Conservation (phyloP, 2,113 vertebrate genomes). For the Lota lota region DNA sequence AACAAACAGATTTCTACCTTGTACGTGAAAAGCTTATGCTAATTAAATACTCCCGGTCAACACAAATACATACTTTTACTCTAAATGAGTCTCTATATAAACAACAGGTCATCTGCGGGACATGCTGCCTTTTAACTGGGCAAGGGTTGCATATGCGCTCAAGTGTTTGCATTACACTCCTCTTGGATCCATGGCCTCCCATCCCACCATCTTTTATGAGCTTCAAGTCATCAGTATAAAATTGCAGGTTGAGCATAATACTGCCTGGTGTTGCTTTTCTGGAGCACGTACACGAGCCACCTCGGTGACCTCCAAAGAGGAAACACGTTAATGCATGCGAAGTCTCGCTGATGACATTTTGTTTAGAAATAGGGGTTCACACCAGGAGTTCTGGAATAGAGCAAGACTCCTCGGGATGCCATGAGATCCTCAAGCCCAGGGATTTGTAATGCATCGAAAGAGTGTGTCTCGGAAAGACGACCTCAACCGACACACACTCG, state of each 20-base stretch:
- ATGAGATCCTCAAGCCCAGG: slow-evolving; percentile 38
- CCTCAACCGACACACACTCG: slow-evolving; percentile 14
- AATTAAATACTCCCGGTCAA: too few relatives aligned
- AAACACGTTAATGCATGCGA: slow-evolving; percentile 24
- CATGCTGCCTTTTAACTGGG: neutral
- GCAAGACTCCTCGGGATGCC: slow-evolving; percentile 7
- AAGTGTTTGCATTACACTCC: slow-evolving; percentile 33
- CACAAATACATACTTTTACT: too few relatives aligned
- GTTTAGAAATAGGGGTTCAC: slow-evolving; percentile 37
- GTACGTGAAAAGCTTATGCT: too few relatives aligned
- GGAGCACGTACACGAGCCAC: slow-evolving; percentile 15
- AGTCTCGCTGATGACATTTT: slow-evolving; percentile 24
- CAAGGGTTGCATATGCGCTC: slow-evolving; percentile 2
- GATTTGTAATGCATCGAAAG: slow-evolving; percentile 30
- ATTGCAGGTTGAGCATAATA: slow-evolving; percentile 42
- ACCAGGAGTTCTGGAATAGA: slow-evolving; percentile 17
- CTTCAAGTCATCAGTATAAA: slow-evolving; percentile 48
- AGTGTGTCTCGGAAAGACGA: slow-evolving; percentile 22
- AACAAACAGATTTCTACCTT: too few relatives aligned
- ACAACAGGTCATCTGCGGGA: neutral
- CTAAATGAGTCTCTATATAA: too few relatives aligned
- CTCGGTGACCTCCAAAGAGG: slow-evolving; percentile 21
- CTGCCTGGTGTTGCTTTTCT: slow-evolving; percentile 32
- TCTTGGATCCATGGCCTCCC: slow-evolving; percentile 23
- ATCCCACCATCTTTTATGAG: slow-evolving; percentile 34